phyloP scores from a whole-genome alignment of 2,888 invertebrate species.

The Alitta virens region DNA sequence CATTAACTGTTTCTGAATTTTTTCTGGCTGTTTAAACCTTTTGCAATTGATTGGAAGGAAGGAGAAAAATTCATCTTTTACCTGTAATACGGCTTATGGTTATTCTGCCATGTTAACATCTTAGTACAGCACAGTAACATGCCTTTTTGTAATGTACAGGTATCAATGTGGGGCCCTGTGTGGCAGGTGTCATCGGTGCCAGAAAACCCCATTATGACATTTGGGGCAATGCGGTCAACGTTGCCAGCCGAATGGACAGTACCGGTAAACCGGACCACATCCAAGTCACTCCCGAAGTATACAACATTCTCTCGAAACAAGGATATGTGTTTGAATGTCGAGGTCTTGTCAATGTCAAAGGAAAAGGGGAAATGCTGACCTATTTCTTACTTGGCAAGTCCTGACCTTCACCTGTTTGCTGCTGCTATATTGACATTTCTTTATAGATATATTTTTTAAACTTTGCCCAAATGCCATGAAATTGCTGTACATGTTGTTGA shows the following conservation, averaged over 20 bases:
- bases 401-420: background rate
- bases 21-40: no score
- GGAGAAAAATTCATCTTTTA: no score
- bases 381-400: constrained; percentile 75
- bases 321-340: constrained; percentile 82
- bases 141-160: constrained; percentile 60
- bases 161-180: constrained; percentile 92
- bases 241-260: constrained; percentile 88
- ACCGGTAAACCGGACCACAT: constrained; percentile 86
- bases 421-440: background rate
- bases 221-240: constrained; percentile 92
- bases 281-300: constrained; percentile 86
- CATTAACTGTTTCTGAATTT: no score
- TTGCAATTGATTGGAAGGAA: no score
- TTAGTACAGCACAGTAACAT: no score
- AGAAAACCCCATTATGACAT: constrained; percentile 82
- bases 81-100: no score
- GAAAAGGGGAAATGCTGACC: constrained; percentile 95
- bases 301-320: constrained; percentile 67
- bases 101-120: no score
- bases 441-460: no score
- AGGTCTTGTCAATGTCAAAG: constrained; percentile 88
- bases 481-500: no score
- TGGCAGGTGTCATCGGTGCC: constrained; percentile 91
- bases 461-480: no score